Conservation (phyloP, 2,113 vertebrate species). For the Oenanthe oenanthe region DNA sequence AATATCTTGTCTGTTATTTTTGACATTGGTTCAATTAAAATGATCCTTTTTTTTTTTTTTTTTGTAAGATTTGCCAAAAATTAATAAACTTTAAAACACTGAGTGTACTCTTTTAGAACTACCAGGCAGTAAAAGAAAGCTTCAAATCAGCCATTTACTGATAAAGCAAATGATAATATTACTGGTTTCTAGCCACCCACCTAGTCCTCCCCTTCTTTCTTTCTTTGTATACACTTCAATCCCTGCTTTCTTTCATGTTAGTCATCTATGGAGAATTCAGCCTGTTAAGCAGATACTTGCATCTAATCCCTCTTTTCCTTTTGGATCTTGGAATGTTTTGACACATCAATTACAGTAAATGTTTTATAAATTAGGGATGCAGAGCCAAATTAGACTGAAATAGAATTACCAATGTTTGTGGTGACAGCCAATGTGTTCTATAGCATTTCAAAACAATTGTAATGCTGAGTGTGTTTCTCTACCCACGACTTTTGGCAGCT, state of each 20-base stretch:
- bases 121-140: neutral
- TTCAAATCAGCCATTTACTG: neutral
- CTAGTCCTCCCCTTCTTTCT: neutral
- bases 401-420: neutral
- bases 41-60: neutral
- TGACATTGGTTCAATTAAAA: neutral
- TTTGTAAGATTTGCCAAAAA: neutral
- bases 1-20: neutral
- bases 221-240: neutral
- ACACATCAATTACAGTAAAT: neutral
- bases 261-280: neutral
- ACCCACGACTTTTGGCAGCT: neutral
- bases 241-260: neutral
- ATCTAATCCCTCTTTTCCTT: slow-evolving; percentile 30
- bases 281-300: neutral
- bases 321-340: slow-evolving; percentile 21
- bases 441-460: neutral
- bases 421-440: neutral
- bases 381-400: slow-evolving; percentile 23
- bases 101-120: neutral
- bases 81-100: neutral
- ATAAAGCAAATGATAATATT: neutral
- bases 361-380: neutral
- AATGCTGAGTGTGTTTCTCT: neutral
- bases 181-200: slow-evolving; percentile 19